Evolutionary conservation across 1,140 invertebrate genomes (phyloP).

Genomic region (Drosophila hydei): DNA sequence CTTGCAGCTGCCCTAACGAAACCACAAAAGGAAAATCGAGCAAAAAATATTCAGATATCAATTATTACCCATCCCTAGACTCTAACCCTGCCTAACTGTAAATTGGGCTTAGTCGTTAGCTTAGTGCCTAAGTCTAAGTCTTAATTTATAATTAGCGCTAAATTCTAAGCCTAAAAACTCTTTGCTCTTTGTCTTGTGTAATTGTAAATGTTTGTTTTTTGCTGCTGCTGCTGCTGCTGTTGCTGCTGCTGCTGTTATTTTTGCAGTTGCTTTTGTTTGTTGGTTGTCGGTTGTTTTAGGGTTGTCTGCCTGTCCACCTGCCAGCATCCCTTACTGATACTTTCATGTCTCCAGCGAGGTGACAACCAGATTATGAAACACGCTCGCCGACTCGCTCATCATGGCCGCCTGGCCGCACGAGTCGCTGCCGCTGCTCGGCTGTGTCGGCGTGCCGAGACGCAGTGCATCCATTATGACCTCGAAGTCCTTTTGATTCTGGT

Average conservation of each 20-base stretch:
- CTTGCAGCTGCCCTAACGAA: neutral
- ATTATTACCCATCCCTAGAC: neutral
- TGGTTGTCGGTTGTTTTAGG: neutral
- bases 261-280: neutral
- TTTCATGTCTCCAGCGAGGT: constrained; percentile 88
- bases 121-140: constrained; percentile 3
- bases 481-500: constrained; percentile 84
- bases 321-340: constrained; percentile 61
- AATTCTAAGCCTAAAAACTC: constrained; percentile 28
- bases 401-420: constrained; percentile 88
- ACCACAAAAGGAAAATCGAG: neutral
- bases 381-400: constrained; percentile 88
- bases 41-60: neutral
- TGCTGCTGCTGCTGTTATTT: constrained; percentile 21
- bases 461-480: constrained; percentile 84
- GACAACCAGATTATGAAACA: constrained; percentile 88
- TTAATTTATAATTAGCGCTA: constrained; percentile 22
- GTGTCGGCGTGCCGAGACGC: constrained; percentile 82
- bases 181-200: constrained; percentile 52
- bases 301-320: neutral
- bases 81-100: neutral
- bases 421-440: constrained; percentile 84
- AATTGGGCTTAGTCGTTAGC: constrained; percentile 15
- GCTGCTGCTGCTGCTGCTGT: constrained; percentile 10
- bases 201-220: constrained; percentile 32